These are phyloP conservation scores for Parotia lawesii DNA, from an alignment of 2,113 vertebrate genomes.

Conservation along the genomic window DNA sequence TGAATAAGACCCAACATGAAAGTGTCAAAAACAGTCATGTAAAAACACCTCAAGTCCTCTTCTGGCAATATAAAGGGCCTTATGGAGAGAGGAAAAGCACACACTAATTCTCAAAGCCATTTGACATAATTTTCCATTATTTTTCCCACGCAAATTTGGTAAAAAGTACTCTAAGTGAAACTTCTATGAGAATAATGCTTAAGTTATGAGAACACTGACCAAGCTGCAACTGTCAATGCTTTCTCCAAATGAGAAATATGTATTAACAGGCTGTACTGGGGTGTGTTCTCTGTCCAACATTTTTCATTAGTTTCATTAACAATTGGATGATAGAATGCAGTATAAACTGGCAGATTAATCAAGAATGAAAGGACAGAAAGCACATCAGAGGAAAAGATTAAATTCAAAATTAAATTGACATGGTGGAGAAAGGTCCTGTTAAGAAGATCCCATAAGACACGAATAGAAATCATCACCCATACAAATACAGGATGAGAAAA, in stretches of 20 bases:
- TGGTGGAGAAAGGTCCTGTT: neutral
- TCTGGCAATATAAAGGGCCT: neutral
- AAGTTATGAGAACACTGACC: neutral
- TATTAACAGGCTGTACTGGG: neutral
- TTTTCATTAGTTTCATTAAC: neutral
- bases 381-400: neutral
- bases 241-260: neutral
- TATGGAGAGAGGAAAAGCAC: neutral
- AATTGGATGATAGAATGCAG: neutral
- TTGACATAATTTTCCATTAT: neutral
- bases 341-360: neutral
- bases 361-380: neutral
- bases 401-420: conserved; percentile 2
- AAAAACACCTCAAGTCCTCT: neutral
- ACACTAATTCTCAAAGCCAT: neutral
- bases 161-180: neutral
- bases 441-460: neutral
- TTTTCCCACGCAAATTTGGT: neutral
- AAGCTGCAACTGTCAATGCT: neutral
- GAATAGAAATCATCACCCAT: neutral
- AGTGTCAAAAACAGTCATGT: neutral
- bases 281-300: neutral
- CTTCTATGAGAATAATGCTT: neutral
- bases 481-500: neutral
- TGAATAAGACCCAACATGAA: neutral